A percentile compares a stretch with the other conserved stretches of the same genome.
phyloP scores from a whole-genome alignment of 2,113 vertebrate species.

The Uria aalge region DNA sequence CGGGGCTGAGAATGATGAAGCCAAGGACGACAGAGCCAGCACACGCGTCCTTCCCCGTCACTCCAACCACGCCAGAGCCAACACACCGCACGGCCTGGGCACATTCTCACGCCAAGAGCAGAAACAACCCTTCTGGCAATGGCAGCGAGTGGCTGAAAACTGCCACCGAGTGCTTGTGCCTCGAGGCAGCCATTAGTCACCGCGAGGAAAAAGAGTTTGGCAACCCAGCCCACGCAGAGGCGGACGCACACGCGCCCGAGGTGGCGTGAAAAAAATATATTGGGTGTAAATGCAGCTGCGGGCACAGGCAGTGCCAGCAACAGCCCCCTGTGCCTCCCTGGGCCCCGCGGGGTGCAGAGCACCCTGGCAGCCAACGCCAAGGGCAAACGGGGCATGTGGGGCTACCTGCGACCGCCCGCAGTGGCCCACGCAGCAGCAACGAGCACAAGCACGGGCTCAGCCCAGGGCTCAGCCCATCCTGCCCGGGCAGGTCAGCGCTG shows the following conservation, averaged over 20 bases:
- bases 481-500: neutral
- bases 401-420: fast-evolving
- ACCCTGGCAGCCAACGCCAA: neutral
- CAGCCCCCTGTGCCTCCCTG: fast-evolving
- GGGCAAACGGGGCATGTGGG: neutral
- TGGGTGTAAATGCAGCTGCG: fast-evolving
- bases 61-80: fast-evolving
- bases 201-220: fast-evolving
- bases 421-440: fast-evolving
- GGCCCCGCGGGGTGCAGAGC: fast-evolving
- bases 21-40: fast-evolving
- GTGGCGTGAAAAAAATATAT: fast-evolving
- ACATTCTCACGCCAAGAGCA: neutral
- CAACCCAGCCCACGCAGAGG: fast-evolving
- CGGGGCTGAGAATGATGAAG: fast-evolving
- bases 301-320: neutral
- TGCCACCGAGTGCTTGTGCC: neutral
- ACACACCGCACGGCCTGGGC: fast-evolving
- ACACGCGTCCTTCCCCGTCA: fast-evolving
- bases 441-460: fast-evolving
- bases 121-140: neutral
- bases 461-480: fast-evolving
- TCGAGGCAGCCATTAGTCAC: neutral
- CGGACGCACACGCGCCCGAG: fast-evolving
- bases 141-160: neutral